Evolutionary conservation across 1,140 invertebrate species (phyloP).

Genomic region (Aphelenchoides fujianensis): DNA sequence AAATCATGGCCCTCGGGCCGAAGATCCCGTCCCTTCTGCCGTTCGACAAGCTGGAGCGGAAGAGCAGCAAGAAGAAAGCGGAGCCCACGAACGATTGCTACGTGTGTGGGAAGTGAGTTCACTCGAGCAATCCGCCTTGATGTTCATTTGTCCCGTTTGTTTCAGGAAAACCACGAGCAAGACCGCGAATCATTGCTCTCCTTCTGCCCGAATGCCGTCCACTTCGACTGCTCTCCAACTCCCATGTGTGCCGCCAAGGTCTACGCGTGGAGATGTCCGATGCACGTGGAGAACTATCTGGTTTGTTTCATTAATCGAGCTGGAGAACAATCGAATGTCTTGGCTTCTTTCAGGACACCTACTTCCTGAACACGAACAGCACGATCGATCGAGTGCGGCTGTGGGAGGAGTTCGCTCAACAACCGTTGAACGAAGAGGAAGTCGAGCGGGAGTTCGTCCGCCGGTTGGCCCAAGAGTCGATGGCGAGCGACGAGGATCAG

Average conservation of each 20-base stretch:
- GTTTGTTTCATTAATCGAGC: not conserved
- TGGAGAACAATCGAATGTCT: too few species aligned
- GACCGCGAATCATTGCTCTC: not conserved
- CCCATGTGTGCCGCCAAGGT: not conserved
- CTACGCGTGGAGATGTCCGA: not conserved
- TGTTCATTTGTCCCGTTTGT: not conserved
- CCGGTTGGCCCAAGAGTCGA: not conserved
- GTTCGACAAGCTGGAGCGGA: not conserved
- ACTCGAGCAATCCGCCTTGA: not conserved
- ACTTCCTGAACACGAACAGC: not conserved
- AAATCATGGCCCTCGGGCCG: not conserved
- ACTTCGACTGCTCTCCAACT: constrained; percentile 2
- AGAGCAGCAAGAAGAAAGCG: not conserved
- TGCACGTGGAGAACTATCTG: constrained; percentile 9
- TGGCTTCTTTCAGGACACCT: not conserved
- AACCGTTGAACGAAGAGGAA: not conserved
- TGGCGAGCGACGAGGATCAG: not conserved
- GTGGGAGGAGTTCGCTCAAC: not conserved
- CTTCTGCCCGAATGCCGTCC: not conserved
- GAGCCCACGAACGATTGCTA: not conserved
- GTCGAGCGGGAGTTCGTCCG: not conserved
- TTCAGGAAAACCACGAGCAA: not conserved
- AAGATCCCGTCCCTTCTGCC: not conserved
- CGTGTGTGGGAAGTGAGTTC: not conserved
- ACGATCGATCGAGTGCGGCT: not conserved